A percentile compares a stretch with the other conserved stretches of the same genome.
phyloP scores from a whole-genome alignment of 2,113 vertebrate species.

The Gnathonemus echidnorhynchus region DNA sequence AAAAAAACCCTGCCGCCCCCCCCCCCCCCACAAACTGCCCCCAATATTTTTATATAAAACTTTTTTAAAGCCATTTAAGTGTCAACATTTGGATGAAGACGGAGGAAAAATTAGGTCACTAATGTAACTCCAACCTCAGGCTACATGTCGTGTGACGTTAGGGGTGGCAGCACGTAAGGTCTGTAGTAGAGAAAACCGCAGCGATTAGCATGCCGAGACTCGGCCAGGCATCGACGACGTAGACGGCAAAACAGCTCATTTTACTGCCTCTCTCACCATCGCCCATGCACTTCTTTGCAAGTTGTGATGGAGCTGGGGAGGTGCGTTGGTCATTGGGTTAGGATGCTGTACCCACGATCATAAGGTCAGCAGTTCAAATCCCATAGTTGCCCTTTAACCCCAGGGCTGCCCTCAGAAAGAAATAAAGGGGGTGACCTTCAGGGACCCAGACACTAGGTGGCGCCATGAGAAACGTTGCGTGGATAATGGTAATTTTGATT shows the following conservation, averaged over 20 bases:
- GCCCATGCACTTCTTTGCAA: background rate
- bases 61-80: background rate
- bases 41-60: background rate
- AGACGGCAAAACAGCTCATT: background rate
- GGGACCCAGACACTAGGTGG: background rate
- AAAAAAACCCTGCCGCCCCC: background rate
- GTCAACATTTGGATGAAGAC: constrained; percentile 19
- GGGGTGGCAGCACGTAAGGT: background rate
- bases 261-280: background rate
- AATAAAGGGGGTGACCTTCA: background rate
- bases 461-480: background rate
- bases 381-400: background rate
- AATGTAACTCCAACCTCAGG: constrained; percentile 13
- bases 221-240: background rate
- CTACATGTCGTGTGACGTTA: constrained; percentile 17
- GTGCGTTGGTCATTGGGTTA: background rate
- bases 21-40: background rate
- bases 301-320: background rate
- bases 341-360: background rate
- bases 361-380: background rate
- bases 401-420: background rate
- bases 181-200: constrained; percentile 19
- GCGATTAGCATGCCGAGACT: background rate
- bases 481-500: background rate
- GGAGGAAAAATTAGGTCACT: constrained; percentile 11